Conservation (phyloP, 2,113 vertebrate species). For the Daubentonia madagascariensis region DNA sequence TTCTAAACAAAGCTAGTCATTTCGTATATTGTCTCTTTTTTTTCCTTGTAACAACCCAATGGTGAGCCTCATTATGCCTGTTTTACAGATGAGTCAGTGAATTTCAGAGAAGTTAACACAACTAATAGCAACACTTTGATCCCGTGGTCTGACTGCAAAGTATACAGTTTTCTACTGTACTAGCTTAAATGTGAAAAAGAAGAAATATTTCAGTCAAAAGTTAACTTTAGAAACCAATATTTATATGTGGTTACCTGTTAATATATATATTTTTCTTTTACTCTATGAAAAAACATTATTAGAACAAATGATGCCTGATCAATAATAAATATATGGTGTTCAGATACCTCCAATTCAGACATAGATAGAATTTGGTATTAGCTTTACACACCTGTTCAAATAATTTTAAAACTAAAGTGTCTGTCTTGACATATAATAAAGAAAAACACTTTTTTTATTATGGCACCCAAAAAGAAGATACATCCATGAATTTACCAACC, state of each 20-base stretch:
- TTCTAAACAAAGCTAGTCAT: background rate
- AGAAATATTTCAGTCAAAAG: background rate
- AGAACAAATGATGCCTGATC: background rate
- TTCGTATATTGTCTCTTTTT: background rate
- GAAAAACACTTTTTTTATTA: background rate
- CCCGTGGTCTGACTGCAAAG: background rate
- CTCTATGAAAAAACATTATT: background rate
- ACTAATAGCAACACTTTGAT: background rate
- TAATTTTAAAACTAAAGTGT: constrained; percentile 27
- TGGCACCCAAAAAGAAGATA: background rate
- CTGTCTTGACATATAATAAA: background rate
- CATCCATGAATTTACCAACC: background rate
- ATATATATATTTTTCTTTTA: background rate
- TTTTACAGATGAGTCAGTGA: background rate
- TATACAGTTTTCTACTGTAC: background rate
- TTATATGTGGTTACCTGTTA: background rate
- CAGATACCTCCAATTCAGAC: background rate
- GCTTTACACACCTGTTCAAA: background rate
- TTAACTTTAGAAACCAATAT: constrained; percentile 14
- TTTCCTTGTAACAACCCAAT: background rate
- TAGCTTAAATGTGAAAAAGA: background rate
- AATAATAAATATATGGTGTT: background rate
- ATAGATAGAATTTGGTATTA: background rate
- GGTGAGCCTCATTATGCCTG: background rate
- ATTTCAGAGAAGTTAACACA: background rate